These are phyloP conservation scores for Pomacea maculata DNA, from an alignment of 1,140 invertebrate genomes.

Conservation along the genomic window DNA sequence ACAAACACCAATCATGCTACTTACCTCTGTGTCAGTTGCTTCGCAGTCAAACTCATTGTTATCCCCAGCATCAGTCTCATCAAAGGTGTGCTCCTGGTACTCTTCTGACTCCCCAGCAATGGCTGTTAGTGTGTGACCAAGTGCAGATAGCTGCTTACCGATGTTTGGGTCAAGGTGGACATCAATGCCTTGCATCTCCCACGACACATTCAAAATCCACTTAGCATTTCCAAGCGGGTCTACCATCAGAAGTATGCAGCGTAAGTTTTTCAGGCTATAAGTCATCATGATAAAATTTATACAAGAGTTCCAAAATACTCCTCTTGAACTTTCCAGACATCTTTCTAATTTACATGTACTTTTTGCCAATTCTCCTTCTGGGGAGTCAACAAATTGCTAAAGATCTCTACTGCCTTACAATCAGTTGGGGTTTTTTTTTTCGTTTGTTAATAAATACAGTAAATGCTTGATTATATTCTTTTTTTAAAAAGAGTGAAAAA, in stretches of 20 bases:
- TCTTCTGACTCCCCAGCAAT: constrained; percentile 72
- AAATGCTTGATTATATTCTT: no score
- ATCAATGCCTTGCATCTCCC: constrained; percentile 99
- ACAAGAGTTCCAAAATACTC: no score
- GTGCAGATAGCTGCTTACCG: constrained; percentile 91
- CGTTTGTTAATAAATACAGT: no score
- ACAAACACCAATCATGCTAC: not conserved
- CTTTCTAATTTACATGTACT: no score
- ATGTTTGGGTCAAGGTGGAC: constrained; percentile 96
- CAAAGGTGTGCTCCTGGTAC: constrained; percentile 32
- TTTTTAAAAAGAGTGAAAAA: no score
- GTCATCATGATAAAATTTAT: no score
- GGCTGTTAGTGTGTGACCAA: constrained; percentile 95
- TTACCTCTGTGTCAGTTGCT: constrained; percentile 33
- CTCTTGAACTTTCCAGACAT: no score
- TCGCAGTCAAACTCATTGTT: constrained; percentile 30
- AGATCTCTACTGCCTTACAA: no score
- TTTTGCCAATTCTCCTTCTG: no score
- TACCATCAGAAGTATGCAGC: not conserved
- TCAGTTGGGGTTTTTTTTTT: no score
- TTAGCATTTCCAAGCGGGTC: constrained; percentile 79
- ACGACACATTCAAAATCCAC: constrained; percentile 97
- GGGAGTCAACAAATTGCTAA: no score
- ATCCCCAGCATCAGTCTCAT: constrained; percentile 30
- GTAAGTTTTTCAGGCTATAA: no score